phyloP scores from a whole-genome alignment of 2,888 invertebrate species.

The Xanthorhoe spadicearia region DNA sequence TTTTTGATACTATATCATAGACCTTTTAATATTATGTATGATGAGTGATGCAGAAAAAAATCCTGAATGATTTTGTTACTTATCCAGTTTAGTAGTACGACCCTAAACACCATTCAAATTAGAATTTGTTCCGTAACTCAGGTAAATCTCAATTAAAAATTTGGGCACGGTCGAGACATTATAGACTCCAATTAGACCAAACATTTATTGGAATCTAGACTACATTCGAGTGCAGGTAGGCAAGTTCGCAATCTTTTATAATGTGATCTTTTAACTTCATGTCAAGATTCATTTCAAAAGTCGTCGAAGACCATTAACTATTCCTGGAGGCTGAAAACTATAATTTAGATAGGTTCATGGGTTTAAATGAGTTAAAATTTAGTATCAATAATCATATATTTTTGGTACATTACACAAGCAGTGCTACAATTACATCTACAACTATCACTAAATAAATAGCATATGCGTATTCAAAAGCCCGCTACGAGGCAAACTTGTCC shows the following conservation, averaged over 20 bases:
- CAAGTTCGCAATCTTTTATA: not conserved
- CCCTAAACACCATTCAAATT: conserved; percentile 1
- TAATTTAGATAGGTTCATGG: no score
- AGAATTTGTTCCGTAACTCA: not conserved
- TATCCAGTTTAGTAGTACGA: not conserved
- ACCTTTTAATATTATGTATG: no score
- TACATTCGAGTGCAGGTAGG: not conserved
- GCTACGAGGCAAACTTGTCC: conserved; percentile 82
- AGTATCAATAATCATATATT: no score
- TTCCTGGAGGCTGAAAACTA: no score
- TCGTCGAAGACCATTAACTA: no score
- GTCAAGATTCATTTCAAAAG: not conserved
- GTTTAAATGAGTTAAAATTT: no score
- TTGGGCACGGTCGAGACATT: not conserved
- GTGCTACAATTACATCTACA: conserved; percentile 65
- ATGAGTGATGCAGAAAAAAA: not conserved
- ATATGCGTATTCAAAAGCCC: conserved; percentile 56
- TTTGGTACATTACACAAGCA: conserved; percentile 38
- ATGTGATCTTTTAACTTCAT: not conserved
- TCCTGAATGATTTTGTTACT: not conserved
- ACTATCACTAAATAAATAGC: conserved; percentile 72
- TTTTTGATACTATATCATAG: no score
- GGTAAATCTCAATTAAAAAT: conserved; percentile 1
- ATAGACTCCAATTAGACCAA: not conserved
- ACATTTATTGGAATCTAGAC: conserved; percentile 7